Base-by-base conservation (phyloP, 2,797 vertebrate species). In the Chaetodon trifasciatus region DNA sequence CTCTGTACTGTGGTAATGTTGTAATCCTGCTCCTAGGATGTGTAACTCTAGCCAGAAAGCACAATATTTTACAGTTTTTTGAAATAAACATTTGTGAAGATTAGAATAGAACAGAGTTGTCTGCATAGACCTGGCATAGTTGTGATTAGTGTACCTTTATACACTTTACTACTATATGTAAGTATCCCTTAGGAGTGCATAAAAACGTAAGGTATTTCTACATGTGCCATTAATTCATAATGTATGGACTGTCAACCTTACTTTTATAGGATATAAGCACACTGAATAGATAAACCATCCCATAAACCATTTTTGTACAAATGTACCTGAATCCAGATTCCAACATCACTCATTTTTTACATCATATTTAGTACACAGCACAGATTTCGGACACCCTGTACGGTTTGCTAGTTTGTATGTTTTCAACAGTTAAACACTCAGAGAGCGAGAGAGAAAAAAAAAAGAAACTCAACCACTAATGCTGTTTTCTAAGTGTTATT, bases 401-500 rank as follows among this genome's bases (percentile, higher is more conserved):
- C 47, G 79, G 78, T 88, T 91, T 83, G 66, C 68, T 92, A 89
- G 89, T 91, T 91, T 88, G 73, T 92, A 91, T 79, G 81, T 91
- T 92, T 92, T 87, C 71, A 84, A 85, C 81, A 78, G 82, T 86
- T 60, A 80, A 89, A 90, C 79, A 78, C 65, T 69, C 40, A 79
- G 52, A 37, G n/a, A 9, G 13, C 8, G 13, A 44, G 42, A 44
- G 13, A 10, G 52, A 32, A 49, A 71, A 60, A 75, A 70, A 79
- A 91, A 79, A 88, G 84, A 42, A 79, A 79, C 67, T 79, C 82
- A 92, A 90, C 85, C 89, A 91, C 89, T 91, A 91, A 91, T 87
- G 76, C 84, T 72, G 84, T 91, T 94, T 94, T 94, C 79, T 93
- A 92, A 94, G 91, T 94, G 89, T 91, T 92, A 91, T 93, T 93